A percentile compares a stretch with the other conserved stretches of the same genome.
Conservation (phyloP, 2,797 vertebrate genomes). For the Linurgus olivaceus region DNA sequence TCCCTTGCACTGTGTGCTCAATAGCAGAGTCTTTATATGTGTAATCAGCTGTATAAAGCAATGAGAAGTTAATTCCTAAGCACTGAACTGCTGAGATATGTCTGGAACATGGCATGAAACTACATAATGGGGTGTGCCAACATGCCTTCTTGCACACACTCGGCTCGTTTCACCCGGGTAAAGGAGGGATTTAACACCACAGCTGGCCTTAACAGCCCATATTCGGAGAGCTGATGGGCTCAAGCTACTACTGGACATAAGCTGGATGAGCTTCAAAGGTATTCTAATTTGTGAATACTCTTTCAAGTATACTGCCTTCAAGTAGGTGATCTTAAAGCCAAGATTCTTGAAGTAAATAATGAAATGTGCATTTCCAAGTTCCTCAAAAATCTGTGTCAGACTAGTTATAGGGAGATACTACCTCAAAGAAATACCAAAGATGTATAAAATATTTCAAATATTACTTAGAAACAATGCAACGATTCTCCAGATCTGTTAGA, state of each 20-base stretch:
- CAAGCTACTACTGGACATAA: neutral
- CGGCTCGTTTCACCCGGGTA: neutral
- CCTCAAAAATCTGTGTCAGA: neutral
- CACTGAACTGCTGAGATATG: neutral
- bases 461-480: neutral
- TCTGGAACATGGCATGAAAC: neutral
- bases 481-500: neutral
- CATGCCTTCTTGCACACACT: neutral
- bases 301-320: neutral
- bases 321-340: neutral
- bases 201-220: neutral
- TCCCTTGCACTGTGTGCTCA: neutral
- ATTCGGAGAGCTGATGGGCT: neutral
- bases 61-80: conserved; percentile 20
- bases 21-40: neutral
- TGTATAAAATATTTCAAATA: neutral
- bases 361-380: neutral
- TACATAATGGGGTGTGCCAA: neutral
- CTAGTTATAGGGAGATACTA: neutral
- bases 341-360: neutral
- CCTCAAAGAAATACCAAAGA: neutral
- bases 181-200: neutral
- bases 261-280: neutral
- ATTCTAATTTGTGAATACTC: neutral
- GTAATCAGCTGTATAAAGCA: conserved; percentile 40